A percentile compares a stretch with the other conserved stretches of the same genome.
These are phyloP conservation scores for Rallus crepitans DNA, from an alignment of 2,797 vertebrate species.

Conservation along the genomic window DNA sequence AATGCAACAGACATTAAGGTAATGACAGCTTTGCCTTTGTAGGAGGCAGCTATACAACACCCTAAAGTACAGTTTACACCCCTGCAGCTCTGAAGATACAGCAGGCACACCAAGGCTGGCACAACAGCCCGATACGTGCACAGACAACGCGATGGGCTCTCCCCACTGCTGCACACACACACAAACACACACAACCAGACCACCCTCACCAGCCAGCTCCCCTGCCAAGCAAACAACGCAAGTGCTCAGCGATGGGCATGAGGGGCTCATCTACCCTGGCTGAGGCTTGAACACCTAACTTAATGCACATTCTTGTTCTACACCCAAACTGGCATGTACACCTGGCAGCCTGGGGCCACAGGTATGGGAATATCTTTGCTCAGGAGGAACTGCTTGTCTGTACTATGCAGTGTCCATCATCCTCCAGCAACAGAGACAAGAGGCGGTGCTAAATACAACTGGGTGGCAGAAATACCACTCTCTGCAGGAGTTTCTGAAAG, in stretches of 20 bases:
- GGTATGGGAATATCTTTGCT: not conserved
- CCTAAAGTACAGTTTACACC: not conserved
- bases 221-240: not conserved
- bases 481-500: not conserved
- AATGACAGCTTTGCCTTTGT: not conserved
- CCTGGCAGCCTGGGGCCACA: fast-evolving
- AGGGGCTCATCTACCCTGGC: not conserved
- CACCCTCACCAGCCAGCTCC: not conserved
- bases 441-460: not conserved
- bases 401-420: not conserved
- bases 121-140: not conserved
- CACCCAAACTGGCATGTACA: not conserved
- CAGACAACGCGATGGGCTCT: fast-evolving
- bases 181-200: too few species aligned
- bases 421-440: not conserved
- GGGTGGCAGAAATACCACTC: not conserved
- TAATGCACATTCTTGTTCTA: not conserved
- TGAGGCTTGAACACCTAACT: not conserved
- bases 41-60: not conserved
- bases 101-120: not conserved
- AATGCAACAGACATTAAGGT: not conserved
- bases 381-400: not conserved
- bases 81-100: not conserved
- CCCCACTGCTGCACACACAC: not conserved
- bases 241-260: fast-evolving